Conservation (phyloP, 1,140 invertebrate genomes). For the Acyrthosiphon pisum region DNA sequence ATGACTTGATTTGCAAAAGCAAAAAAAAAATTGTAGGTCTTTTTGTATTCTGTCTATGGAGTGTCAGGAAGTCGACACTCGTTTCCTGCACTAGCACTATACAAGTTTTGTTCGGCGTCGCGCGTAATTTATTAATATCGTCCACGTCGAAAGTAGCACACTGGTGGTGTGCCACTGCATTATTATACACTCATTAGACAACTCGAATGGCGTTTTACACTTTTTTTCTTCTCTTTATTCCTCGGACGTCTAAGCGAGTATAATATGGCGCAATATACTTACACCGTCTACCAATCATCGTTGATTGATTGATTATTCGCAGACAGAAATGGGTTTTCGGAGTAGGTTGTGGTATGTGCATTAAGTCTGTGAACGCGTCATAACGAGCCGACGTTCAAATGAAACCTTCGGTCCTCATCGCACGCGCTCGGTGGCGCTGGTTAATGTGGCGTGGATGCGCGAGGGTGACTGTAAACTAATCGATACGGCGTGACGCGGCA, state of each 20-base stretch:
- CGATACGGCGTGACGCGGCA: constrained; percentile 42
- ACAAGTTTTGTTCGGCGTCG: background rate
- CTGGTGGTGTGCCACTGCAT: background rate
- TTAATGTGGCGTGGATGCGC: background rate
- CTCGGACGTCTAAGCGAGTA: background rate
- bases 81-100: background rate
- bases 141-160: background rate
- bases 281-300: background rate
- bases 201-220: background rate
- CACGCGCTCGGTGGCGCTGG: background rate
- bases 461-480: constrained; percentile 18
- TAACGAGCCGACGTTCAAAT: background rate
- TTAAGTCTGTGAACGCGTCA: background rate
- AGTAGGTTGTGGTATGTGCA: constrained; percentile 6
- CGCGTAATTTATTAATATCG: constrained; percentile 6
- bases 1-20: background rate
- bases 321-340: background rate
- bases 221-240: background rate
- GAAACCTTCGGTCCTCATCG: background rate
- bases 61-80: constrained; percentile 20
- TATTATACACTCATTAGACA: background rate
- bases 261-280: background rate
- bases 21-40: background rate
- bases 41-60: background rate
- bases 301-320: constrained; percentile 18